Percentiles rank a stretch among this genome's conserved stretches.
These are phyloP conservation scores for Myiothlypis coronata DNA, from an alignment of 2,797 vertebrate species.

Conservation along the genomic window DNA sequence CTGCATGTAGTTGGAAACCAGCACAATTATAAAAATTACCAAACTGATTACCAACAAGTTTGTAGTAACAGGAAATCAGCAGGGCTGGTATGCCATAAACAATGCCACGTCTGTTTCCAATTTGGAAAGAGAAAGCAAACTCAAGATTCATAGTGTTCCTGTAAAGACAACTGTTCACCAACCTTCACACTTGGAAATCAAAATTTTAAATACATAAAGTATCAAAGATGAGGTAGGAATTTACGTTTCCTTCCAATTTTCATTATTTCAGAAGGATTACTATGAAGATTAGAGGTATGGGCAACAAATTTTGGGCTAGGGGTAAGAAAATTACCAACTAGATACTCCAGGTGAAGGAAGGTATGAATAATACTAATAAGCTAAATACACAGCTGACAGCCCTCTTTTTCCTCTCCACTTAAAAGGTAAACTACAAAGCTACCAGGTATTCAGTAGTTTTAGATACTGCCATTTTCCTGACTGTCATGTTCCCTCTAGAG, in stretches of 20 bases:
- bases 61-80: not conserved
- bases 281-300: not conserved
- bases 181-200: not conserved
- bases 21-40: not conserved
- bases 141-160: not conserved
- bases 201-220: not conserved
- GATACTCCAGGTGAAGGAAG: not conserved
- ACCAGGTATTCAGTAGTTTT: not conserved
- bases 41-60: not conserved
- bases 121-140: not conserved
- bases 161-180: not conserved
- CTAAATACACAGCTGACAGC: not conserved
- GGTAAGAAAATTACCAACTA: not conserved
- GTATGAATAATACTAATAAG: not conserved
- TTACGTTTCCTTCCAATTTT: not conserved
- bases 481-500: conserved; percentile 52
- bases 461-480: not conserved
- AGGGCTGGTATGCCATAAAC: not conserved
- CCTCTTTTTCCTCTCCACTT: not conserved
- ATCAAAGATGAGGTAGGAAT: not conserved
- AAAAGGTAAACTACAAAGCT: not conserved
- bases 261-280: not conserved
- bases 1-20: not conserved
- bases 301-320: not conserved
- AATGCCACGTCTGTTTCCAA: not conserved